These are phyloP conservation scores for Caenorhabditis wallacei DNA, from an alignment of 2,888 invertebrate species.

Conservation along the genomic window DNA sequence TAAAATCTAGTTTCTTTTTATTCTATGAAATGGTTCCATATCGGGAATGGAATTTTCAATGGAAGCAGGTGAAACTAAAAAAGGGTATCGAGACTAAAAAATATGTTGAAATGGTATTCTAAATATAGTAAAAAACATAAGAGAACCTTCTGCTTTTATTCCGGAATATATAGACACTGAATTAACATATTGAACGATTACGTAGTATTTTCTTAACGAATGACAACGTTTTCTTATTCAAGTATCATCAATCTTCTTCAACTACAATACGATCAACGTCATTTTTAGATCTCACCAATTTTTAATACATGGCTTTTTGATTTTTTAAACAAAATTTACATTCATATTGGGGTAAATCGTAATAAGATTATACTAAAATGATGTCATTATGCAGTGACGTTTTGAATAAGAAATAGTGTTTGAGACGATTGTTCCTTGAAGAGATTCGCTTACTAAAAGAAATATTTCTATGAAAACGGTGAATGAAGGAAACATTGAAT, in stretches of 20 bases:
- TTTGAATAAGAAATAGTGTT: too few relatives aligned
- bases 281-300: background rate
- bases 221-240: background rate
- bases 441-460: too few relatives aligned
- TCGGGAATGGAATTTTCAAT: background rate
- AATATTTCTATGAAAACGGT: too few relatives aligned
- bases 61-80: background rate
- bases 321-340: background rate
- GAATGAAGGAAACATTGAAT: too few relatives aligned
- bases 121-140: background rate
- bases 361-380: background rate
- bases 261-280: slow-evolving; percentile 12
- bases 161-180: background rate
- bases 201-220: background rate
- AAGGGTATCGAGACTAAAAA: background rate
- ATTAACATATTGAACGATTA: slow-evolving; percentile 33
- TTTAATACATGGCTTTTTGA: background rate
- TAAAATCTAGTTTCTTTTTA: too few relatives aligned
- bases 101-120: too few relatives aligned
- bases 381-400: background rate
- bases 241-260: slow-evolving; percentile 28
- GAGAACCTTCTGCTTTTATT: background rate
- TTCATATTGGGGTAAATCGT: background rate
- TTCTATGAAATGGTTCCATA: background rate
- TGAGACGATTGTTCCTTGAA: too few relatives aligned